Evolutionary conservation across 2,113 vertebrate species (phyloP), one percentile per base, ranked within the genome.

Genomic region (Corythoichthys intestinalis): DNA sequence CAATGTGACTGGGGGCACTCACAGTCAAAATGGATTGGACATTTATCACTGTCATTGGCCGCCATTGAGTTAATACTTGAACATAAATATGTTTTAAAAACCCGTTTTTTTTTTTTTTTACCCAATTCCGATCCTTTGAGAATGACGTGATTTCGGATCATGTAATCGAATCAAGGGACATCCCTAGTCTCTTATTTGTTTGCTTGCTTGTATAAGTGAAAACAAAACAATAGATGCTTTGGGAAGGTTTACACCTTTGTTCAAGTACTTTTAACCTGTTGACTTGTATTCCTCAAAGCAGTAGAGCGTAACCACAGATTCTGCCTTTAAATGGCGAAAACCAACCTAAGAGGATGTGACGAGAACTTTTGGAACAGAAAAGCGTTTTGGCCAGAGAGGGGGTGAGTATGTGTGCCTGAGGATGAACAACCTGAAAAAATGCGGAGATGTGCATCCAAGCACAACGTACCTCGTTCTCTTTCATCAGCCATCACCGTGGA

Each of bases 401-500:
- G 65, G 67, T 15, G 66, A 50, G 46, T 38, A 39, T 52, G 37
- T 34, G 44, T 14, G 56, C 28, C 20, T 37, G n/a, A 63, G 58
- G 46, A 74, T 63, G 50, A 54, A 58, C 44, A 50, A 64, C 60
- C 12, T 7, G 41, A 60, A 62, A 46, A 67, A 46, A 47, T 35
- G 10, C 0, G 53, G 68, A 81, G 83, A 80, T 80, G 83, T 77
- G 80, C 85, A 88, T 70, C 84, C 77, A 74, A 88, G 88, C 82
- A 87, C 79, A 90, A 87, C 85, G 82, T 86, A 83, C 86, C 86
- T 80, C 67, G 35, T 86, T 89, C 76, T 76, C 83, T 89, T 86
- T 88, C 87, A 88, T 90, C 87, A 85, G 83, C 72, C 79, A 81
- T 88, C 87, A 81, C 87, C 64, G 83, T 87, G 86, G 84, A 88